These are phyloP conservation scores for Danaus plexippus DNA, from an alignment of 1,140 invertebrate species.

Conservation along the genomic window DNA sequence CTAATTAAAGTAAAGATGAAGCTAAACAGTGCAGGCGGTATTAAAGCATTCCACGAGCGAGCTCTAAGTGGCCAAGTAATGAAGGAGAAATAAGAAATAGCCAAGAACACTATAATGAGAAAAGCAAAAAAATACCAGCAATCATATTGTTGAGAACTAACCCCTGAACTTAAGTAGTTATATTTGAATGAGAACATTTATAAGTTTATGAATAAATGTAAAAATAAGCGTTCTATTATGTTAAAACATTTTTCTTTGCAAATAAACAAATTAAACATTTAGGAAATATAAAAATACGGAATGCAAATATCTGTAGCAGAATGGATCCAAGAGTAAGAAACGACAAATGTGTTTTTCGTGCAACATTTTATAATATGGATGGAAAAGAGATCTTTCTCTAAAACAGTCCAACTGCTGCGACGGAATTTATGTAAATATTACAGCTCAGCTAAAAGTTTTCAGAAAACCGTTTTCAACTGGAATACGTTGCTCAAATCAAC, in stretches of 20 bases:
- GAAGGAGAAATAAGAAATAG: constrained; percentile 29
- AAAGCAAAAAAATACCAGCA: constrained; percentile 26
- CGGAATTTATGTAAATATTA: constrained; percentile 13
- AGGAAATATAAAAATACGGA: too few relatives aligned
- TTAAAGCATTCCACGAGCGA: constrained; percentile 31
- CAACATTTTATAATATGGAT: too few relatives aligned
- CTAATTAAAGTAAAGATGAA: constrained; percentile 24
- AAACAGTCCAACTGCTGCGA: too few relatives aligned
- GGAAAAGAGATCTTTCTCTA: too few relatives aligned
- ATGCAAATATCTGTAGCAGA: too few relatives aligned
- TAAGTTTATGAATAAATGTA: too few relatives aligned
- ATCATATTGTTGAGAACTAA: constrained; percentile 18
- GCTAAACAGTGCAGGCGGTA: constrained; percentile 27
- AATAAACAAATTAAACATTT: too few relatives aligned
- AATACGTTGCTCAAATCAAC: constrained; percentile 12
- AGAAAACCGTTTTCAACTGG: constrained; percentile 4
- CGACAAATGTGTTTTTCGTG: too few relatives aligned
- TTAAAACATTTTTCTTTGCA: background rate
- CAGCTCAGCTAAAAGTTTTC: constrained; percentile 3
- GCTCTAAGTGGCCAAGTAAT: constrained; percentile 37
- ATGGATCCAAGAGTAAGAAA: too few relatives aligned
- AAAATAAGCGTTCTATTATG: constrained; percentile 4
- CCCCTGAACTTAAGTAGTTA: constrained; percentile 25
- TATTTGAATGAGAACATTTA: constrained; percentile 3
- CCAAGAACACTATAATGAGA: constrained; percentile 25